Base-by-base conservation (phyloP, 2,797 vertebrate genomes). In the Podargus strigoides region DNA sequence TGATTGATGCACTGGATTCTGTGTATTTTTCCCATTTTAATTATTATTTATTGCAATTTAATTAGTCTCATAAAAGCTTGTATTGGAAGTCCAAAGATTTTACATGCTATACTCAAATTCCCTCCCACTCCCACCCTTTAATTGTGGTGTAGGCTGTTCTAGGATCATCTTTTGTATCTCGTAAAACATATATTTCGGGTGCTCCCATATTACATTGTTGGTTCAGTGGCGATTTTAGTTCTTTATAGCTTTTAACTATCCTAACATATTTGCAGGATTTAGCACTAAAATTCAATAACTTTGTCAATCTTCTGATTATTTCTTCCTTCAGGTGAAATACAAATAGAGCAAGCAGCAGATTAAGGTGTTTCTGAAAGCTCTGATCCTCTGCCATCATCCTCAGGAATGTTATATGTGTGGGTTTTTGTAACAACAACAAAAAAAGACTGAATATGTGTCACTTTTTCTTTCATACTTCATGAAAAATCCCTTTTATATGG, bases 331-430 rank as follows among this genome's bases (percentile, higher is more conserved):
- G 50, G 23, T 88, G 58, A 72, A 78, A 60, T 19, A 58, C 28
- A 56, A 77, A 49, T 8, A 42, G 58, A 58, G 39, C 11, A 66
- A 94, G 74, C 30, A 89, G 72, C 72, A 88, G 77, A 77, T 84
- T 52, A 58, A 91, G 82, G 66, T 58, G 26, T 52, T 79, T 63
- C 62, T 78, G 85, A 52, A 69, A 73, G 83, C 62, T 78, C 85
- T 88, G 55, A 41, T 93, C 46, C 67, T 60, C 62, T 93, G 77
- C 72, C 49, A 77, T 59, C 76, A 39, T 32, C 27, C 55, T 55
- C 78, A 39, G 68, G 32, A 91, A 78, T 50, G 46, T 91, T 84
- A 24, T 16, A 18, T 5, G 2, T 3, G 3, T 53, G 50, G 21
- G 21, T 22, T 4, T 28, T 84, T 62, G 8, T 27, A 49, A 47